These are phyloP conservation scores for Episyrphus balteatus DNA, from an alignment of 1,140 invertebrate species.

Conservation along the genomic window DNA sequence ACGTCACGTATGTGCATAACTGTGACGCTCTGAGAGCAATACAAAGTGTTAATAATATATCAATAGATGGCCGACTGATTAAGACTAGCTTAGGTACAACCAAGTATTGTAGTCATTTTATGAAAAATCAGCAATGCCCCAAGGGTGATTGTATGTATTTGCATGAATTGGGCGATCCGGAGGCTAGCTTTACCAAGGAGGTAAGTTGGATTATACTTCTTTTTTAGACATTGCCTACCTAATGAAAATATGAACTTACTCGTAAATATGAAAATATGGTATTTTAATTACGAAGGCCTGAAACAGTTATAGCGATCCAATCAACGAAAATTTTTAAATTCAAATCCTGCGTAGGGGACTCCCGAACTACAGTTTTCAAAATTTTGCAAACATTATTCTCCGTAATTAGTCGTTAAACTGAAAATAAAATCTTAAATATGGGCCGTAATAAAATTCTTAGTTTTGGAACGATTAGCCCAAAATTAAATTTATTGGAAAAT, in stretches of 20 bases:
- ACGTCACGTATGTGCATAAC: conserved; percentile 90
- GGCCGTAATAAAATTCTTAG: too few relatives aligned
- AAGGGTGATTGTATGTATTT: conserved; percentile 99
- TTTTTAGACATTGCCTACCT: too few relatives aligned
- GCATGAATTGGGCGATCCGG: conserved; percentile 76
- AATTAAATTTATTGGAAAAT: too few relatives aligned
- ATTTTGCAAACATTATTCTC: not conserved
- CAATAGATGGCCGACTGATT: conserved; percentile 86
- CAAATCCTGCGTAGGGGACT: not conserved
- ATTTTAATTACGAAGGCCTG: too few relatives aligned
- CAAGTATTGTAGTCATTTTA: conserved; percentile 99
- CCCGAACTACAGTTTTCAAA: not conserved
- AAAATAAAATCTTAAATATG: too few relatives aligned
- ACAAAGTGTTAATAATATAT: conserved; percentile 92
- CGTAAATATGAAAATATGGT: too few relatives aligned
- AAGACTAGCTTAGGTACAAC: conserved; percentile 98
- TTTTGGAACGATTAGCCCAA: too few relatives aligned
- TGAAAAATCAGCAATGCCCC: conserved; percentile 93
- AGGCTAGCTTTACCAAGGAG: conserved; percentile 36
- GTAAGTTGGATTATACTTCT: conserved; percentile 6
- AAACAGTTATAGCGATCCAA: too few relatives aligned
- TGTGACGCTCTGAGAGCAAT: conserved; percentile 95
- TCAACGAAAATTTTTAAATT: not conserved
- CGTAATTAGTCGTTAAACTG: too few relatives aligned
- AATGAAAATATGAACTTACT: too few relatives aligned